A percentile compares a stretch with the other conserved stretches of the same genome.
Conservation (phyloP, 30 jellyfish, hydroid and myxozoan genomes). For the Aurelia coerulea region DNA sequence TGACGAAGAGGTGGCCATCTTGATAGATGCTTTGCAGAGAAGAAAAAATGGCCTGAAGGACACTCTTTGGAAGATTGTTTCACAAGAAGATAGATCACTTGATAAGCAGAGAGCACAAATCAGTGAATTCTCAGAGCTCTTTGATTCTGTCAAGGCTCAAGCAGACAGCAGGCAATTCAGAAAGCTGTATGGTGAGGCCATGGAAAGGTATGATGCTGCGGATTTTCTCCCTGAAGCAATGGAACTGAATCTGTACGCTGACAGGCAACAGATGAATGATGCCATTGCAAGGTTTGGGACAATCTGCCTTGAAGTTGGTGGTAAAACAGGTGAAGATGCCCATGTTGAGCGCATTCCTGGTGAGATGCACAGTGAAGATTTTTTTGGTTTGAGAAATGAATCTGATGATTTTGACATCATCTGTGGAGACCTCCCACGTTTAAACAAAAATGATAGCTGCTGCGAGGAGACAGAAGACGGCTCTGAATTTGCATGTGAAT, state of each 20-base stretch:
- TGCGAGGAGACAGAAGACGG: no score
- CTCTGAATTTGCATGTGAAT: no score
- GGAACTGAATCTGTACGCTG: constrained; percentile 10
- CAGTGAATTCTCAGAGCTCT: constrained; percentile 15
- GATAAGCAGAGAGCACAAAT: constrained; percentile 10
- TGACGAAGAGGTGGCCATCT: constrained; percentile 11
- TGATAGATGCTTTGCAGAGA: constrained; percentile 11
- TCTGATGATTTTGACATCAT: not conserved
- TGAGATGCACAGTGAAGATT: not conserved
- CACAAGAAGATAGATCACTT: not conserved
- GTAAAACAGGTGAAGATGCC: not conserved
- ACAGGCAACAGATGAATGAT: not conserved
- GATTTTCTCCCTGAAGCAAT: not conserved
- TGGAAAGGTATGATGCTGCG: constrained; percentile 3
- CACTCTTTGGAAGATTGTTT: constrained; percentile 14
- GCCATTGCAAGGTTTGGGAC: constrained; percentile 18
- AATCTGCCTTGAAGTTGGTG: constrained; percentile 2
- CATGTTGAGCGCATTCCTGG: not conserved
- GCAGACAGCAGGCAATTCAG: constrained; percentile 7
- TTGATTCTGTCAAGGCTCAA: not conserved
- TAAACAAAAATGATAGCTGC: no score
- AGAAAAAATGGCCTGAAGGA: constrained; percentile 29
- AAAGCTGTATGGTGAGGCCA: constrained; percentile 13
- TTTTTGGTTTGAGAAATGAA: not conserved
- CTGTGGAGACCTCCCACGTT: not conserved